Evolutionary conservation across 30 jellyfish, hydroid and myxozoan species (phyloP).

Genomic region (Nemopilema nomurai): DNA sequence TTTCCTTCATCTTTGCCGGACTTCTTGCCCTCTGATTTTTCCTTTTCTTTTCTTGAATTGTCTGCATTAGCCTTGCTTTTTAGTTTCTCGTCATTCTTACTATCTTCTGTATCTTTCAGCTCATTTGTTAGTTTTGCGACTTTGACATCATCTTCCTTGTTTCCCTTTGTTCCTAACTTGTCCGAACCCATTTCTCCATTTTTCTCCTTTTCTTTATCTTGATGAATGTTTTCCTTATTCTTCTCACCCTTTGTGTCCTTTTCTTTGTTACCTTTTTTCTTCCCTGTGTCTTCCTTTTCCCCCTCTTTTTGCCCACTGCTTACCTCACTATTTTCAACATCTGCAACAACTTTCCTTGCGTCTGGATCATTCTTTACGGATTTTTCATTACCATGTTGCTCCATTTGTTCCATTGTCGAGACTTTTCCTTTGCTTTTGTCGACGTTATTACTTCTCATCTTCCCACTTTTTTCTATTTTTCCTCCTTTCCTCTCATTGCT

Average conservation of each 20-base stretch:
- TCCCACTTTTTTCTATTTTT: neutral
- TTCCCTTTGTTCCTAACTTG: neutral
- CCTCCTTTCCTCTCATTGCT: neutral
- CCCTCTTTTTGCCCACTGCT: neutral
- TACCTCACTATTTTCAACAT: constrained; percentile 1
- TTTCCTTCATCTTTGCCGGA: neutral
- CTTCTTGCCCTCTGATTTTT: neutral
- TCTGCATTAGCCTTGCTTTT: neutral
- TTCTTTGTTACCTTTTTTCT: neutral
- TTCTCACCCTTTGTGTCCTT: neutral
- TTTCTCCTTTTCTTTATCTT: neutral
- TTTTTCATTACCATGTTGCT: neutral
- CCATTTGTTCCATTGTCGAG: neutral
- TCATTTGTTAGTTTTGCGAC: no score
- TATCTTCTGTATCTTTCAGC: neutral
- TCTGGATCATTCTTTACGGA: neutral
- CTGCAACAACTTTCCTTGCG: neutral
- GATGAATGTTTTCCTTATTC: neutral
- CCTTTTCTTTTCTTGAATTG: neutral
- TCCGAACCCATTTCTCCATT: neutral
- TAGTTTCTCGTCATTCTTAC: neutral
- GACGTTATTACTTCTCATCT: neutral
- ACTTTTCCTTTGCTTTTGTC: neutral
- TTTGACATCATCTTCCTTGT: neutral
- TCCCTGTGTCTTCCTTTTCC: neutral